Evolutionary conservation across 1,140 invertebrate genomes (phyloP), one percentile per base, ranked within the genome.

Genomic region (Muscidifurax raptorellus): DNA sequence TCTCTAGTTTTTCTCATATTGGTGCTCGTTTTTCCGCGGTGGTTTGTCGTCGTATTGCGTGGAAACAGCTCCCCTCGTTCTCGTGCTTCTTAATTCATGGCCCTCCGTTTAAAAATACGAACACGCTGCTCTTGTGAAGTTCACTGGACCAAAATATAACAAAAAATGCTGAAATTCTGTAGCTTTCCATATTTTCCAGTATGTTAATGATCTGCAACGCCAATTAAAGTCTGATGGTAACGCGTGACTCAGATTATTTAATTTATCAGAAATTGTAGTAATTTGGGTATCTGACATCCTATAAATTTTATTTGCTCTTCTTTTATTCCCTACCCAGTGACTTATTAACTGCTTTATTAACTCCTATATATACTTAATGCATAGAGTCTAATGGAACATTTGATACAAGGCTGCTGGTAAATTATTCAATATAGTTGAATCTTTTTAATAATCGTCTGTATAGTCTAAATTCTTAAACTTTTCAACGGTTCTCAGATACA

Each of bases 331-430:
- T n/a, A 85, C 72, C 88, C 88, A 89, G 13, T 85, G 80, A 40
- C 82, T 67, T 44, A 89, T 86, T 15, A 90, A 81, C 76, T 89
- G 87, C 77, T 86, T 86, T 59, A 88, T 87, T n/a, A 52, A 89
- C 87, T 13, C 89, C 90, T 27, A 89, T 67, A 77, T 85, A 89
- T 25, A 90, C 85, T 18, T 80, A 66, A 74, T 89, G 88, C 88
- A 90, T 88, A 78, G 88, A 91, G 82, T 90, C 89, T 3, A 90
- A 66, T 25, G 87, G 86, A 28, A 71, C 25, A 52, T 52, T 9
- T 52, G 47, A 52, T 9, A 52, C 47, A n/a, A n/a, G 80, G 89
- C 86, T 75, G 85, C 36, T 28, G 83, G 82, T n/a, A 88, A 71
- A 67, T 86, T 74, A 18, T 67, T 47, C 64, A 89, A 79, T 67